Conservation (phyloP, 2,888 invertebrate genomes). For the Andrena fulva region DNA sequence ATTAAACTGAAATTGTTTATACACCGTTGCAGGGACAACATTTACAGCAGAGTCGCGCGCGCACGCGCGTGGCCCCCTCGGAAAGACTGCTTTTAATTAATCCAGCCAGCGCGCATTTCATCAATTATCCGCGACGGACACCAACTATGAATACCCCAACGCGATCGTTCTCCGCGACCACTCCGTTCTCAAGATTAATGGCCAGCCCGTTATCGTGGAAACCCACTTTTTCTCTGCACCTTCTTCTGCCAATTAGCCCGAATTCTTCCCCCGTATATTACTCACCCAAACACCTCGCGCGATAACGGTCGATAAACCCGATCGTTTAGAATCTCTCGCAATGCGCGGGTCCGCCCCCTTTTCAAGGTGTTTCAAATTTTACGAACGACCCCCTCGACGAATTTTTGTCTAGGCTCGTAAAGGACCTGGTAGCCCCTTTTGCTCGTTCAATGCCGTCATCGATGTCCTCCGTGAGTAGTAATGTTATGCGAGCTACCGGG, state of each 20-base stretch:
- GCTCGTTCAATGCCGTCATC: conserved; percentile 8
- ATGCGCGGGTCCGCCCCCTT: background rate
- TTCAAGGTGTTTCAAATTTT: conserved; percentile 49
- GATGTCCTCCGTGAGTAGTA: conserved; percentile 34
- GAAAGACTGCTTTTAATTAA: conserved; percentile 13
- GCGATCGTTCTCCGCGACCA: background rate
- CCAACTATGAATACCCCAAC: background rate
- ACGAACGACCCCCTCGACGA: conserved; percentile 37
- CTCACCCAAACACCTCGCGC: background rate
- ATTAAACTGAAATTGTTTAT: conserved; percentile 67
- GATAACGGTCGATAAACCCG: background rate
- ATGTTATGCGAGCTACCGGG: conserved; percentile 12
- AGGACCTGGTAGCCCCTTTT: conserved; percentile 21
- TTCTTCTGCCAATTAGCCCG: background rate
- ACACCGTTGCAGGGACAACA: conserved; percentile 43
- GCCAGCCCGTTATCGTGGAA: background rate
- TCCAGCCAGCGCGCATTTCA: background rate
- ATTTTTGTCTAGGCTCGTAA: conserved; percentile 41
- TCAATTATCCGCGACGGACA: conserved; percentile 10
- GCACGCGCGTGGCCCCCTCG: background rate
- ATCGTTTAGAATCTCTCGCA: no score
- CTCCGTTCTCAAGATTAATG: conserved; percentile 1
- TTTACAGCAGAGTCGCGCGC: conserved; percentile 31
- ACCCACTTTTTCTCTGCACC: background rate
- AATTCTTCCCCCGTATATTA: background rate